Evolutionary conservation across 2,888 invertebrate genomes (phyloP), one percentile per base, ranked within the genome.

Genomic region (Ectobius pallidus): DNA sequence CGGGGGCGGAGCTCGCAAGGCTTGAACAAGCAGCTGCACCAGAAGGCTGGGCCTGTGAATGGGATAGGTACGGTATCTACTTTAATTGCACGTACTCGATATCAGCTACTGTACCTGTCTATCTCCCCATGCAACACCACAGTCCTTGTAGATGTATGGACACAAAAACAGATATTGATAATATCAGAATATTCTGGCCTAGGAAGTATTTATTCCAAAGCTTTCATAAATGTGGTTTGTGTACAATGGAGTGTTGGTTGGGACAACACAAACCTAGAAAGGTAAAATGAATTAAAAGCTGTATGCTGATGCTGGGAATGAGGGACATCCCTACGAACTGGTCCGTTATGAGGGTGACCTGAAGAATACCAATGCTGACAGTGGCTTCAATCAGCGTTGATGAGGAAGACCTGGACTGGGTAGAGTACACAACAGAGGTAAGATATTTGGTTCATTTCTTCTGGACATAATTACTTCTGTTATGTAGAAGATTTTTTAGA

Each of bases 41-140:
- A 32, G 83, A 85, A 52, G 90, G 90, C 79, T 91, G 91, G 91
- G 85, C 86, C 78, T 89, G 90, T 81, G 87, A 88, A 80, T 91
- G 91, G 91, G 90, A 91, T 88, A 91, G 90, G 91, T 91, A 91
- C 84, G 86, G 83, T 81, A 81, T 82, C 58, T 71, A 68, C 61
- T 74, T 74, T 68, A 73, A 49, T 74, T 49, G 65, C 63, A 71
- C 74, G 55, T 62, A 25, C 27, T 46, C 65, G 30, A 65, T 65
- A 65, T 34, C 61, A 42, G 11, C 42, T 42, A 30, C 55, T 58
- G 44, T 58, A n/a, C 58, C 70, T 70, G 27, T 69, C 55, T 62
- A 30, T 71, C 63, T 71, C 49, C 71, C 25, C 52, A 52, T 52
- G 52, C 52, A 52, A 25, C n/a, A n/a, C n/a, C 20, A 61, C n/a